Conservation (phyloP, 2,888 invertebrate species). For the Nomada flava region DNA sequence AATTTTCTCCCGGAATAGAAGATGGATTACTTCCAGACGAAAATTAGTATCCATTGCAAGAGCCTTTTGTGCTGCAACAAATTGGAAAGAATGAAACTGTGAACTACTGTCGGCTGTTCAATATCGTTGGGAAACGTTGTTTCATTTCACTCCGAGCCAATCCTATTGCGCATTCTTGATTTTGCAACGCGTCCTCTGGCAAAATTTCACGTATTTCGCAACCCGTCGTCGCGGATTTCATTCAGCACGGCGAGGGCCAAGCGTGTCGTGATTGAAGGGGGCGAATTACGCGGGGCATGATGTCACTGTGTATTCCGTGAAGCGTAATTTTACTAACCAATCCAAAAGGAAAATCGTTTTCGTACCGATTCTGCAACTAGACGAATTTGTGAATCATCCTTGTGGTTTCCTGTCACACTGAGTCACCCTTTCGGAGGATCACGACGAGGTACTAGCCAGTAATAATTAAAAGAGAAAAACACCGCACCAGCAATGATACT, state of each 20-base stretch:
- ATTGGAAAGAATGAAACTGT: background rate
- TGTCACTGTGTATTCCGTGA: slow-evolving; percentile 38
- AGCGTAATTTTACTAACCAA: slow-evolving; percentile 23
- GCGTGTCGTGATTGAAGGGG: slow-evolving; percentile 2
- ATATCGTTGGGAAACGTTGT: slow-evolving; percentile 18
- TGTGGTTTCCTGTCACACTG: slow-evolving; percentile 51
- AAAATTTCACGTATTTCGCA: slow-evolving; percentile 18
- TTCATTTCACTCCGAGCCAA: slow-evolving; percentile 3
- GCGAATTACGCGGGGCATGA: slow-evolving; percentile 32
- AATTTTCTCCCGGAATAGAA: background rate
- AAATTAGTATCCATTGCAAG: background rate
- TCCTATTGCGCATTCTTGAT: slow-evolving; percentile 1
- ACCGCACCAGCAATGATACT: background rate
- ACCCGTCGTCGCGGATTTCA: no score
- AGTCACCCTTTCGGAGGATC: slow-evolving; percentile 37
- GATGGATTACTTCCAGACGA: background rate
- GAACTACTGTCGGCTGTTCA: background rate
- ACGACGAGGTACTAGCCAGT: background rate
- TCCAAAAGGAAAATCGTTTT: slow-evolving; percentile 33
- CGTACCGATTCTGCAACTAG: slow-evolving; percentile 50
- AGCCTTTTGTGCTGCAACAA: background rate
- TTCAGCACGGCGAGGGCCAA: background rate
- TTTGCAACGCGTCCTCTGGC: slow-evolving; percentile 15
- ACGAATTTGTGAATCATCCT: slow-evolving; percentile 58
- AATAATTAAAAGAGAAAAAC: background rate